Evolutionary conservation across 1,140 invertebrate genomes (phyloP).

Genomic region (Lamellibrachia luymesi): DNA sequence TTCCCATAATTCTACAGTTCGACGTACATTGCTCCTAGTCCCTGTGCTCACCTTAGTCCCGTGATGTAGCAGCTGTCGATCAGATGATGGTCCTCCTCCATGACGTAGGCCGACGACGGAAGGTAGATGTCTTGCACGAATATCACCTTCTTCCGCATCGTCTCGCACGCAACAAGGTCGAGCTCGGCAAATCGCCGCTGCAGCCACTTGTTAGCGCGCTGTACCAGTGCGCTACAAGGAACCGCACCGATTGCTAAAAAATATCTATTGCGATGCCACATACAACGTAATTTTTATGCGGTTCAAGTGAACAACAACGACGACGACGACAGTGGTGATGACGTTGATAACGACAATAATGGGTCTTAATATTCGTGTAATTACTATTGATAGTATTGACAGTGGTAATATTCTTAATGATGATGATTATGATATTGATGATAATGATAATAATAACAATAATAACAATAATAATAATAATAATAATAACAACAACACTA

Average conservation of each 20-base stretch:
- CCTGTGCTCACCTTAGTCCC: neutral
- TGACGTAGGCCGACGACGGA: neutral
- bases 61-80: neutral
- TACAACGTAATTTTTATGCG: neutral
- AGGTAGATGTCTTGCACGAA: neutral
- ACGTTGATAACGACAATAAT: neutral
- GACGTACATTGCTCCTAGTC: neutral
- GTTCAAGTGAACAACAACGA: neutral
- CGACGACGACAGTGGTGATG: neutral
- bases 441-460: too few species aligned
- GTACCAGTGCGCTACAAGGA: slow-evolving; percentile 2
- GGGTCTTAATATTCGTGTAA: neutral
- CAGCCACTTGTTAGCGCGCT: slow-evolving; percentile 16
- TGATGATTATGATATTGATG: too few species aligned
- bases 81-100: slow-evolving; percentile 8
- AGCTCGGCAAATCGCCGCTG: neutral
- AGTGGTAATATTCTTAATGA: too few species aligned
- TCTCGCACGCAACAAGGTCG: slow-evolving; percentile 3
- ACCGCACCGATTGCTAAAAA: neutral
- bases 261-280: neutral
- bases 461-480: too few species aligned
- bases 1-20: too few species aligned
- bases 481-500: too few species aligned
- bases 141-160: slow-evolving; percentile 10
- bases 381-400: neutral